A percentile compares a stretch with the other conserved stretches of the same genome.
Evolutionary conservation across 2,888 invertebrate genomes (phyloP).

Genomic region (Actias luna): DNA sequence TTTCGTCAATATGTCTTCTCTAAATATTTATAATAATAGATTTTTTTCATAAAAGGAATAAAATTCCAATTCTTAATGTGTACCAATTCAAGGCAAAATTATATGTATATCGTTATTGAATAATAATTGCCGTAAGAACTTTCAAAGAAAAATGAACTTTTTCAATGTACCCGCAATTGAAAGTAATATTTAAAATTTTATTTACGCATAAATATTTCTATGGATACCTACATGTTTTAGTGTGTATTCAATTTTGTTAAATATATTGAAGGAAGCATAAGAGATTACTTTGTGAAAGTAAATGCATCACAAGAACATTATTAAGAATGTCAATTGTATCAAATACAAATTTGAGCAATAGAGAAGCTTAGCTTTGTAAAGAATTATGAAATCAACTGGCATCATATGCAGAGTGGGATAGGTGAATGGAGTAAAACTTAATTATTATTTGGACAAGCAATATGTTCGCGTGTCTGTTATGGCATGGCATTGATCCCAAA

Average conservation of each 20-base stretch:
- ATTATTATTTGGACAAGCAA: not conserved
- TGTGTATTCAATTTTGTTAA: slow-evolving; percentile 69
- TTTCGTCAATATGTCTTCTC: slow-evolving; percentile 36
- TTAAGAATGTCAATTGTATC: slow-evolving; percentile 73
- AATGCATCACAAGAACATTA: slow-evolving; percentile 68
- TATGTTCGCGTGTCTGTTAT: not conserved
- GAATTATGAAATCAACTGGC: slow-evolving; percentile 12
- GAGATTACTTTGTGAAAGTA: slow-evolving; percentile 75
- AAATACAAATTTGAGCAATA: slow-evolving; percentile 68
- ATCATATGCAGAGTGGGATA: not conserved
- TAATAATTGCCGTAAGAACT: not conserved
- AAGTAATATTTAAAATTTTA: not conserved
- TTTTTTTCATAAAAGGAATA: slow-evolving; percentile 49
- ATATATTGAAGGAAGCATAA: slow-evolving; percentile 73
- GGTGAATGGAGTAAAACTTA: not conserved
- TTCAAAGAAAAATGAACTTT: too few species aligned
- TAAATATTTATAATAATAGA: slow-evolving; percentile 33
- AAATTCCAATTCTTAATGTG: slow-evolving; percentile 49
- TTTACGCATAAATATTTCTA: not conserved
- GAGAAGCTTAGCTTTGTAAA: slow-evolving; percentile 29
- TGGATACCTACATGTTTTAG: slow-evolving; percentile 31
- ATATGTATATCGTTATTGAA: not conserved
- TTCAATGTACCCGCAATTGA: not conserved
- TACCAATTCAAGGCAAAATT: not conserved
- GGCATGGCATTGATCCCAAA: not conserved